These are phyloP conservation scores for Streptopelia turtur DNA, from an alignment of 2,797 vertebrate species.

Conservation along the genomic window DNA sequence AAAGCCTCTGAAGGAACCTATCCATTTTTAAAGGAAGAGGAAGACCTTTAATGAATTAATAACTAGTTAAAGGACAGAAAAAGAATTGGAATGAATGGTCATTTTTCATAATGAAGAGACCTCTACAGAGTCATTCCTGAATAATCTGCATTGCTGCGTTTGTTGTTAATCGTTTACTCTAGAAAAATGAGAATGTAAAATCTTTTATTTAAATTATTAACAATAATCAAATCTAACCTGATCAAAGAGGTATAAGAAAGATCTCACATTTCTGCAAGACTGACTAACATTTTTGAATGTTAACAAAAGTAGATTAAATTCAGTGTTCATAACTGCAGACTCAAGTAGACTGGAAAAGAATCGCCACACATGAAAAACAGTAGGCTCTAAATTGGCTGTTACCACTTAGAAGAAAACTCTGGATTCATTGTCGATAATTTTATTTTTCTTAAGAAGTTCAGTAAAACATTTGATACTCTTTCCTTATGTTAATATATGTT, in stretches of 20 bases:
- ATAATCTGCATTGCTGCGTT: background rate
- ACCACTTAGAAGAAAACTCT: background rate
- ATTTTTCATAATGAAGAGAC: background rate
- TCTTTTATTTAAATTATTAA: background rate
- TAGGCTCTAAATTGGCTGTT: background rate
- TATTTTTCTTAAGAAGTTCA: background rate
- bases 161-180: slow-evolving; percentile 1
- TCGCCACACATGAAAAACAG: background rate
- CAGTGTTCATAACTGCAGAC: background rate
- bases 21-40: background rate
- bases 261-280: background rate
- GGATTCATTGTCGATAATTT: background rate
- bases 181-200: background rate
- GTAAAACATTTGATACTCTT: background rate
- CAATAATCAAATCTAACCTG: background rate
- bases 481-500: background rate
- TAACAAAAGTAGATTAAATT: background rate
- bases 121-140: background rate
- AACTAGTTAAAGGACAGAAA: background rate
- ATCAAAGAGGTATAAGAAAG: background rate
- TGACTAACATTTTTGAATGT: background rate
- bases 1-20: background rate
- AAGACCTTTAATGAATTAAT: background rate
- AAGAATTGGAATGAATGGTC: background rate
- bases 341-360: background rate